Evolutionary conservation across 2,797 vertebrate species (phyloP), one percentile per base, ranked within the genome.

Genomic region (Pseudopleuronectes americanus): DNA sequence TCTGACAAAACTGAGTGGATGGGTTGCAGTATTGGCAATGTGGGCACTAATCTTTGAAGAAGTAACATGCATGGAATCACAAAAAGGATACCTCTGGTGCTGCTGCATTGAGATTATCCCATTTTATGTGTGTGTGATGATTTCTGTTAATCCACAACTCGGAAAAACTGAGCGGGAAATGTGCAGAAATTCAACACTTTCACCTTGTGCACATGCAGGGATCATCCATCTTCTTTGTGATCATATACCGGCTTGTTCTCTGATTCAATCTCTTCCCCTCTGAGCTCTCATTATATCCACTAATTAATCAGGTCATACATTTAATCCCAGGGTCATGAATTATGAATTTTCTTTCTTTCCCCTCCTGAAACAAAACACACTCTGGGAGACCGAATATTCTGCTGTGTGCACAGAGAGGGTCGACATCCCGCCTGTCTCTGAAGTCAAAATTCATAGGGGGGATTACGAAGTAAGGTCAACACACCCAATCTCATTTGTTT

Each of bases 401-500:
- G 49, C 41, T 14, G 77, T 28, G 12, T 47, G 49, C 52, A 10
- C 23, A 41, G 43, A 53, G 67, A 68, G 16, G 47, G 60, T 77
- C 63, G 48, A 60, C 74, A 24, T 52, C 7, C 3, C 6, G 57
- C 23, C 57, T 31, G 71, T 62, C 70, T 65, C 71, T 58, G 33
- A 57, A 68, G 68, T 72, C 64, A 60, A 31, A 70, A 83, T 85
- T 84, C 74, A 79, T 45, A 6, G 14, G 47, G 76, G 70, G 79
- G 83, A 87, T 84, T 84, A 86, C 79, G 85, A 80, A 89, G 78
- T 62, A 72, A 87, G 88, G 87, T 90, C 91, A 88, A 63, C 80
- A 82, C 75, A 85, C 72, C 79, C 79, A 76, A 84, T 83, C 83
- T 85, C 77, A 87, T 90, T 89, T 87, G 77, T 90, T 91, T 89